phyloP scores from a whole-genome alignment of 2,113 vertebrate genomes.

The Manacus vitellinus region DNA sequence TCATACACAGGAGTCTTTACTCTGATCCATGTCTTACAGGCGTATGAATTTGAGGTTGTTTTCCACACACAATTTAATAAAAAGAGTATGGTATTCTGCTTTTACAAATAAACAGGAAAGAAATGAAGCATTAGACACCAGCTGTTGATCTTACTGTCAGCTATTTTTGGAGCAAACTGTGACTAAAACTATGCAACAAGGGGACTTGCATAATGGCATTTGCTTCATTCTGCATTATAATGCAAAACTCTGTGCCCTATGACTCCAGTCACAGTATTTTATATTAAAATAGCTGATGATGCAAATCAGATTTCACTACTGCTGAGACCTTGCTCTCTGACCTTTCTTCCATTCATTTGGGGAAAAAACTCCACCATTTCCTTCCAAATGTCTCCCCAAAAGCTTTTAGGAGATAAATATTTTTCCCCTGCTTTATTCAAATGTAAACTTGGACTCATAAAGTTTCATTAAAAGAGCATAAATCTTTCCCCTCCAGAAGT shows the following conservation, averaged over 20 bases:
- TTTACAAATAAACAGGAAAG: not conserved
- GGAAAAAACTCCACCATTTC: not conserved
- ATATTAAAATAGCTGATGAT: conserved; percentile 13
- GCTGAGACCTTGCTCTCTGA: conserved; percentile 23
- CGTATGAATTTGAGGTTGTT: not conserved
- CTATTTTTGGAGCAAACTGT: not conserved
- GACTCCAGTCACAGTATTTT: not conserved
- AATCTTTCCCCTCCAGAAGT: conserved; percentile 56
- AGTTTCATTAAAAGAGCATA: conserved; percentile 55
- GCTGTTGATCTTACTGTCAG: not conserved
- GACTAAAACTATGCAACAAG: not conserved
- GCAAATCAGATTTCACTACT: not conserved
- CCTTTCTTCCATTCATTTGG: conserved; percentile 6
- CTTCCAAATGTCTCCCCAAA: conserved; percentile 4
- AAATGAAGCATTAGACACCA: not conserved
- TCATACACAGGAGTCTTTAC: not conserved
- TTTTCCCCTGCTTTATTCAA: conserved; percentile 1
- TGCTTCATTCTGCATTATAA: not conserved
- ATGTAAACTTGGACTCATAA: conserved; percentile 58
- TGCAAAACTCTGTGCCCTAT: not conserved
- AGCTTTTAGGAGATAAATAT: conserved; percentile 37
- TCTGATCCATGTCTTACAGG: not conserved
- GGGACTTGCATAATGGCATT: not conserved
- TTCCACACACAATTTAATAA: not conserved
- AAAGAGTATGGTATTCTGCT: not conserved